phyloP scores from a whole-genome alignment of 2,797 vertebrate genomes.

The Podargus strigoides region DNA sequence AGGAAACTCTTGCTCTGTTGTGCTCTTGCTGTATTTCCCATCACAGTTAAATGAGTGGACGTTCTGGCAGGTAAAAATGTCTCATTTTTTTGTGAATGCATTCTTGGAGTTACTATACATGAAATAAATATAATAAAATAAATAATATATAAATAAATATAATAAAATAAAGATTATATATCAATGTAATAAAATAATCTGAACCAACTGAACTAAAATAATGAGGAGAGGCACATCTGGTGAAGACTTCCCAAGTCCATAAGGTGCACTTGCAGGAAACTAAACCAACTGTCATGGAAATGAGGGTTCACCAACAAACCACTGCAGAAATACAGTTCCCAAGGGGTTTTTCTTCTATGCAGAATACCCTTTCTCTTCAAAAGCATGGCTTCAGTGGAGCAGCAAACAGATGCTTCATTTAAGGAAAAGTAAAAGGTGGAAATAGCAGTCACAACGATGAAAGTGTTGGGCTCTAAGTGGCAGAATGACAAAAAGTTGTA shows the following conservation, averaged over 20 bases:
- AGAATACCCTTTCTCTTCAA: background rate
- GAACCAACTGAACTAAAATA: background rate
- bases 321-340: background rate
- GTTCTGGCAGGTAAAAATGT: background rate
- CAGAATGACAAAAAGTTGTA: constrained; percentile 16
- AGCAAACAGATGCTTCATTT: background rate
- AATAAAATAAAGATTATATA: background rate
- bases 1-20: background rate
- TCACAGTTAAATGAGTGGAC: rapidly evolving
- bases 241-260: background rate
- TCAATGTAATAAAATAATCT: background rate
- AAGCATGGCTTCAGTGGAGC: background rate
- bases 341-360: rapidly evolving
- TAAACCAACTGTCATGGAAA: background rate
- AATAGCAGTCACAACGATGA: rapidly evolving
- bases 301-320: background rate
- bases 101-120: background rate
- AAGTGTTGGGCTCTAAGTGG: background rate
- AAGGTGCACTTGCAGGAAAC: background rate
- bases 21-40: background rate
- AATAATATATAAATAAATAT: background rate
- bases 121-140: background rate
- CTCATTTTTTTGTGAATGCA: background rate
- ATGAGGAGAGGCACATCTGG: background rate
- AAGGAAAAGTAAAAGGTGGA: background rate